These are phyloP conservation scores for Drosophila willistoni DNA, from an alignment of 1,140 invertebrate genomes.

Conservation along the genomic window DNA sequence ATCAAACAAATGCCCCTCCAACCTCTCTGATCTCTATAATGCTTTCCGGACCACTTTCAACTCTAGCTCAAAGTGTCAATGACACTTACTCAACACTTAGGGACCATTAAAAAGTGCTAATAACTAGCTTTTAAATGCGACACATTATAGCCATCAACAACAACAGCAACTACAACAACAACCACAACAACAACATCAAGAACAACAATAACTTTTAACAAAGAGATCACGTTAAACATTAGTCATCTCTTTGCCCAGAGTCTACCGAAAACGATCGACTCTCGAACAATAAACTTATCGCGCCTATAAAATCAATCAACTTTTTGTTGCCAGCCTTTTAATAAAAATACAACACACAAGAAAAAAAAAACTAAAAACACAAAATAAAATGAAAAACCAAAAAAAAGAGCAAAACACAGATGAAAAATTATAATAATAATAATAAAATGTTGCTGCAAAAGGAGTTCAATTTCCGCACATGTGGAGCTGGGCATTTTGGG, in stretches of 20 bases:
- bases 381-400: slow-evolving; percentile 14
- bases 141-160: slow-evolving; percentile 34
- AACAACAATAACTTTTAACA: slow-evolving; percentile 44
- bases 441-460: slow-evolving; percentile 66
- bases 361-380: slow-evolving; percentile 9
- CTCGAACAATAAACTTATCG: slow-evolving; percentile 70
- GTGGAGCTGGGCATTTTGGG: slow-evolving; percentile 36
- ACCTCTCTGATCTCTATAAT: not conserved
- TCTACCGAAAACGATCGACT: slow-evolving; percentile 45
- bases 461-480: slow-evolving; percentile 73
- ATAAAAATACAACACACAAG: slow-evolving; percentile 35
- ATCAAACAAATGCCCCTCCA: not conserved
- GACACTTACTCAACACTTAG: slow-evolving; percentile 42
- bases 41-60: not conserved
- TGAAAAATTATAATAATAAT: slow-evolving; percentile 43
- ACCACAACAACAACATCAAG: slow-evolving; percentile 23
- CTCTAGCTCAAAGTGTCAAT: slow-evolving; percentile 54
- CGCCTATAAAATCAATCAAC: slow-evolving; percentile 78
- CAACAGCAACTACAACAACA: slow-evolving; percentile 23
- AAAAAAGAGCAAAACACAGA: not conserved
- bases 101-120: slow-evolving; percentile 62
- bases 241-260: slow-evolving; percentile 59
- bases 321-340: slow-evolving; percentile 35
- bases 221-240: slow-evolving; percentile 66
- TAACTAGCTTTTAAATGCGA: slow-evolving; percentile 52